Base-by-base conservation (phyloP, 1,140 invertebrate species). In the Holotrichia oblita region DNA sequence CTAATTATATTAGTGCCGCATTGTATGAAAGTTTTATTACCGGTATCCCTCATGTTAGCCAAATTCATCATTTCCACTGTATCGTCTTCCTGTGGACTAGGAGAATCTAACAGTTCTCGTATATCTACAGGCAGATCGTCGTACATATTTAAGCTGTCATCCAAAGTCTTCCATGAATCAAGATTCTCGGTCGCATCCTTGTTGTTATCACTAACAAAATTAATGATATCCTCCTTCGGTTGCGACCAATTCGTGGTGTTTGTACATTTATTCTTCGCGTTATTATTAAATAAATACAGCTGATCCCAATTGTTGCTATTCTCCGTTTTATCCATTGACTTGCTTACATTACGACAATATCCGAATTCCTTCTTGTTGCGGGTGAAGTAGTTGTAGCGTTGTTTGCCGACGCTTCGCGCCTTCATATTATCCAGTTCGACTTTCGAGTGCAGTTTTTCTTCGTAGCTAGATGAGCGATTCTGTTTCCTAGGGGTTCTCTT, bases 111-210 rank as follows among this genome's bases (percentile, higher is more conserved):
- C 41, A 91, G 83, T 78, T 90, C 88, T 76, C 89, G 87, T 73
- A 91, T 89, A 82, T 91, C 90, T 78, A 91, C 89, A 20, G 89
- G 89, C 61, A 91, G 84, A 78, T 91, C 89, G 79, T 90, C 88
- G 76, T 89, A 90, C 80, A 90, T 88, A 74, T 89, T 89, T 48
- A 88, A 86, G 1, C 81, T 84, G 80, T 87, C 87, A 27, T 87
- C 85, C 10, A 86, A 83, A n/a, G 41, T 34, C 14, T 55, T 76
- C 75, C 42, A 76, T 6, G 22, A 74, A 86, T 86, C 73, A 83
- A 85, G 72, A 87, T 87, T 92, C 91, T 93, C 44, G 93, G 84
- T 17, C 12, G 48, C n/a, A 6, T 55, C 34, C 17, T 40, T n/a
- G 9, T 79, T 79, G 1, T 55, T 24, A 10, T 79, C 78, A 27